Evolutionary conservation across 2,113 vertebrate species (phyloP).

Genomic region (Pelmatolapia mariae): DNA sequence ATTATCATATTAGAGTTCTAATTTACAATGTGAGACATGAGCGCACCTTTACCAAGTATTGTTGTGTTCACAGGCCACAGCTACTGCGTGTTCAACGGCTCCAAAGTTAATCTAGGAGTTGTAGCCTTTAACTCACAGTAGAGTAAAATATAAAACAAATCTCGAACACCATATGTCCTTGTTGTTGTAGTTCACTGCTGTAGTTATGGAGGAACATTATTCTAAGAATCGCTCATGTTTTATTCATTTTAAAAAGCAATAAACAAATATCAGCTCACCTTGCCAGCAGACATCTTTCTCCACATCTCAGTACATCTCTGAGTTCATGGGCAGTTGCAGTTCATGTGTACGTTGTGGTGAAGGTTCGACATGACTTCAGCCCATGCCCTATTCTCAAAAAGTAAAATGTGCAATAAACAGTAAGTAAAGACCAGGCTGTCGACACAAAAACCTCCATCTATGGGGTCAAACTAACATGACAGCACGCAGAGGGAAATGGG

Average conservation of each 20-base stretch:
- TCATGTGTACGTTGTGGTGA: neutral
- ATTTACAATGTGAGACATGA: neutral
- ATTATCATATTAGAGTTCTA: neutral
- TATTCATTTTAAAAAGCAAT: slow-evolving; percentile 22
- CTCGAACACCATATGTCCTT: neutral
- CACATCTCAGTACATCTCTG: neutral
- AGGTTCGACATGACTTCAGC: neutral
- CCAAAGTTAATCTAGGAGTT: neutral
- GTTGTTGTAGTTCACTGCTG: neutral
- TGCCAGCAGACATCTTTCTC: neutral
- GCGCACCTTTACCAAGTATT: neutral
- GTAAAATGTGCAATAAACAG: neutral
- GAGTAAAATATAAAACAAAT: neutral
- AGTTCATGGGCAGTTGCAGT: neutral
- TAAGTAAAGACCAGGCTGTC: neutral
- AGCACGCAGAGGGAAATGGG: slow-evolving; percentile 13
- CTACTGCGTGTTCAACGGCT: neutral
- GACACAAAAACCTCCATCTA: neutral
- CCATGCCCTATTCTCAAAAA: neutral
- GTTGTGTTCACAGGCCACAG: neutral
- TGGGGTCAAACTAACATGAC: slow-evolving; percentile 32
- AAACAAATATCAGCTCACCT: slow-evolving; percentile 2
- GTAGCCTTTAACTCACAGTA: neutral
- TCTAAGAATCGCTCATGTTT: slow-evolving; percentile 12
- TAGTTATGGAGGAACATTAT: neutral